A percentile compares a stretch with the other conserved stretches of the same genome.
phyloP scores from a whole-genome alignment of 2,113 vertebrate genomes.

The Passer montanus region DNA sequence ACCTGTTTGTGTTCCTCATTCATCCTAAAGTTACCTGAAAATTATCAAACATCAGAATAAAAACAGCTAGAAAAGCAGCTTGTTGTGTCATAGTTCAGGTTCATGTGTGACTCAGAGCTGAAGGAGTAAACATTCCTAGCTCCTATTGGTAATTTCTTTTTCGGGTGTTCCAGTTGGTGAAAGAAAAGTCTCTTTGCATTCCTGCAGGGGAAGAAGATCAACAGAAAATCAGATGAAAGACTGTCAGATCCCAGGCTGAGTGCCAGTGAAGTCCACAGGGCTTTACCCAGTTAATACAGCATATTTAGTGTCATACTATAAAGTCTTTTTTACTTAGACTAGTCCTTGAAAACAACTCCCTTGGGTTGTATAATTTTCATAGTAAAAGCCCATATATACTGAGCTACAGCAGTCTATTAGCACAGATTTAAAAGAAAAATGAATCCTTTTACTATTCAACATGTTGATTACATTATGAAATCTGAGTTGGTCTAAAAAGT shows the following conservation, averaged over 20 bases:
- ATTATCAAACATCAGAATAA: not conserved
- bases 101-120: not conserved
- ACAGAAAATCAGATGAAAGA: not conserved
- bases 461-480: not conserved
- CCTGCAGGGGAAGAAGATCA: not conserved
- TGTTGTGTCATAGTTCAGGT: not conserved
- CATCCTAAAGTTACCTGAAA: not conserved
- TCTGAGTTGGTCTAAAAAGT: not conserved
- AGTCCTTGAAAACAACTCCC: constrained; percentile 5
- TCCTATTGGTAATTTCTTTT: not conserved
- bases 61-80: not conserved
- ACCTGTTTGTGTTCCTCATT: not conserved
- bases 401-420: not conserved
- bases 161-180: not conserved
- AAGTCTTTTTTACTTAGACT: not conserved
- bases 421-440: not conserved
- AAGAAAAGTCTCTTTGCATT: not conserved
- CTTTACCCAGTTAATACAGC: not conserved
- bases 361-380: not conserved
- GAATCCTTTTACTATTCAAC: not conserved
- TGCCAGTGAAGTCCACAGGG: not conserved
- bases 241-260: not conserved
- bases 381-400: not conserved
- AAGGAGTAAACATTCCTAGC: not conserved
- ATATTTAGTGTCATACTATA: not conserved